Percentiles rank a stretch among this genome's conserved stretches.
phyloP scores from a whole-genome alignment of 2,797 vertebrate species.

The Ctenopoma kingsleyae region DNA sequence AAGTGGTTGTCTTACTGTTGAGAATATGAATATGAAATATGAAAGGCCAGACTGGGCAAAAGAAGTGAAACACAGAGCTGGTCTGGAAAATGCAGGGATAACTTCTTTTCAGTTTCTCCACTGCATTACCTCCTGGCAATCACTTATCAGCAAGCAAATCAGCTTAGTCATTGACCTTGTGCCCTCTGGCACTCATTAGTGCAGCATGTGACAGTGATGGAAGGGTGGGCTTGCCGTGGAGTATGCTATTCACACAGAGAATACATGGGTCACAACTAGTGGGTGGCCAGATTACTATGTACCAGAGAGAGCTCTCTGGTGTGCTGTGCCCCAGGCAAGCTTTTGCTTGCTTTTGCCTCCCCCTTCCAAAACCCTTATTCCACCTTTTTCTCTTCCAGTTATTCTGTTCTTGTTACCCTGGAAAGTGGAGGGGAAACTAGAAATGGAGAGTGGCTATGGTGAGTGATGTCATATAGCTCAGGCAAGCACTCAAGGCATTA shows the following conservation, averaged over 20 bases:
- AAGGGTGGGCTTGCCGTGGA: constrained; percentile 86
- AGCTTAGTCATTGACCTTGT: constrained; percentile 87
- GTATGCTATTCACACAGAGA: constrained; percentile 80
- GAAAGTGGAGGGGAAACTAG: constrained; percentile 63
- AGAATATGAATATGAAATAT: constrained; percentile 2
- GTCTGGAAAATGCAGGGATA: constrained; percentile 14
- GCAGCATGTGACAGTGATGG: constrained; percentile 88
- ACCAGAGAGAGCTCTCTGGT: constrained; percentile 62
- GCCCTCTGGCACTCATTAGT: constrained; percentile 87
- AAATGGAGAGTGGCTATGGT: constrained; percentile 63
- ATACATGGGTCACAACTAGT: constrained; percentile 87
- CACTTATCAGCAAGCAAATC: constrained; percentile 91
- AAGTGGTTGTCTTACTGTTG: constrained; percentile 5
- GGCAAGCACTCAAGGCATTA: constrained; percentile 78
- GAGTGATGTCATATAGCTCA: constrained; percentile 76
- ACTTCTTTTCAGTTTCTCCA: constrained; percentile 44
- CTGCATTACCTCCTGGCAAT: constrained; percentile 58
- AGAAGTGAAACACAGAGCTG: constrained; percentile 7
- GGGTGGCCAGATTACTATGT: constrained; percentile 76
- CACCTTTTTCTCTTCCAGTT: constrained; percentile 57
- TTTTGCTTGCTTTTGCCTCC: constrained; percentile 43
- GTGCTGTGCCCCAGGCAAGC: constrained; percentile 66
- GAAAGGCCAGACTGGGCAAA: background rate
- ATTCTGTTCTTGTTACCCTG: constrained; percentile 65
- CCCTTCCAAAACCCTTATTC: constrained; percentile 32